Evolutionary conservation across 2,888 invertebrate genomes (phyloP), one percentile per base, ranked within the genome.

Genomic region (Keiferia lycopersicella): DNA sequence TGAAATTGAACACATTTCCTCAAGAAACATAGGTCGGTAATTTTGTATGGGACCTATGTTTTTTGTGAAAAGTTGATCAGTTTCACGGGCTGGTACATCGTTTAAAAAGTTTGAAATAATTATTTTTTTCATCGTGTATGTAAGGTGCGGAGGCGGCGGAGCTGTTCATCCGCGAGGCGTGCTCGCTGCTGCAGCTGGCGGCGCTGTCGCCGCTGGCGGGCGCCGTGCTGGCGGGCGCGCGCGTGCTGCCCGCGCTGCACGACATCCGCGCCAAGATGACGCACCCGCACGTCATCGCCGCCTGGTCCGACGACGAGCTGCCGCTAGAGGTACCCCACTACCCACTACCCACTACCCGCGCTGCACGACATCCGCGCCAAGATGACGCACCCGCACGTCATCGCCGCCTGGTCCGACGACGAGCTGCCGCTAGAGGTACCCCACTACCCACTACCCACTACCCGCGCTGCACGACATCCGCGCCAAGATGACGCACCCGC

Each of bases 231-330:
- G 98, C 98, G 30, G 99, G 99, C 58, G 97, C 97, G 77, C 95
- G 95, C 39, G 98, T 99, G 58, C 92, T 99, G 74, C 99, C 99
- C 18, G 98, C 98, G 51, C 93, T 99, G 66, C 93, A 99, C 67
- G 98, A 98, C 88, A 97, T 99, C 71, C 81, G 91, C 67, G 83
- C 88, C 71, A 92, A 92, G 80, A 91, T 92, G 91, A 80, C 90
- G 67, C 91, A 92, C 67, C 92, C 92, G 67, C 91, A 92, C 78
- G 98, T 98, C 57, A 94, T 97, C 62, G 97, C 97, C 63, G 98
- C 99, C 75, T 99, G 99, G 98, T 96, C 95, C 76, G 96, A 97
- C 79, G 99, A 99, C 83, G 99, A 99, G 92, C 93, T 99, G 79
- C 99, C 99, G 3, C 96, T 98, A 0, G 91, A 91, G 86, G 91